phyloP scores from a whole-genome alignment of 2,888 invertebrate genomes.

The Willowsia nigromaculata region DNA sequence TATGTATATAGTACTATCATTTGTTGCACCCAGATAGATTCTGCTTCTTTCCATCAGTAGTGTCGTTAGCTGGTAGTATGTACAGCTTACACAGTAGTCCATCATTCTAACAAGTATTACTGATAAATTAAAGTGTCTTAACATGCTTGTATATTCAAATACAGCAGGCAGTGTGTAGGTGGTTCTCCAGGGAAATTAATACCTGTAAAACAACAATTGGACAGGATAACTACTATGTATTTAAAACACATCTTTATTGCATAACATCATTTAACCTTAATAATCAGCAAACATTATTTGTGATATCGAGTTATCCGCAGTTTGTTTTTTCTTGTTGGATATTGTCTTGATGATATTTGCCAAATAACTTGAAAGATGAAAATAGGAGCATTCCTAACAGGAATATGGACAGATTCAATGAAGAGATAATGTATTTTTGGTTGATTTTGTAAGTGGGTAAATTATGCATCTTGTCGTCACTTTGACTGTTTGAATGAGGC shows the following conservation, averaged over 20 bases:
- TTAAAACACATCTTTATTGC: background rate
- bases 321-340: too few relatives aligned
- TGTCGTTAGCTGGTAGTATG: background rate
- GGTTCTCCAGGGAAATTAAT: slow-evolving; percentile 43
- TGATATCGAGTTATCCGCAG: too few relatives aligned
- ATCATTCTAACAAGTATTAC: background rate
- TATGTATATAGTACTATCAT: background rate
- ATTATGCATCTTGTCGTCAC: background rate
- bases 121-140: background rate
- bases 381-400: too few relatives aligned
- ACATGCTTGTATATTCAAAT: background rate
- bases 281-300: too few relatives aligned
- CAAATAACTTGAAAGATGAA: too few relatives aligned
- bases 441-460: background rate
- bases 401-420: background rate
- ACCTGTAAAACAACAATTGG: background rate
- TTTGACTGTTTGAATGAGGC: background rate
- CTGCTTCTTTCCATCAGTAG: background rate
- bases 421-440: background rate
- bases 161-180: background rate
- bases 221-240: background rate
- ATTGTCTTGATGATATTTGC: too few relatives aligned
- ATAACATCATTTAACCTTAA: background rate
- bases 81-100: background rate
- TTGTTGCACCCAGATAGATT: slow-evolving; percentile 29